Conservation (phyloP, 2,113 vertebrate genomes). For the Columba janthina region DNA sequence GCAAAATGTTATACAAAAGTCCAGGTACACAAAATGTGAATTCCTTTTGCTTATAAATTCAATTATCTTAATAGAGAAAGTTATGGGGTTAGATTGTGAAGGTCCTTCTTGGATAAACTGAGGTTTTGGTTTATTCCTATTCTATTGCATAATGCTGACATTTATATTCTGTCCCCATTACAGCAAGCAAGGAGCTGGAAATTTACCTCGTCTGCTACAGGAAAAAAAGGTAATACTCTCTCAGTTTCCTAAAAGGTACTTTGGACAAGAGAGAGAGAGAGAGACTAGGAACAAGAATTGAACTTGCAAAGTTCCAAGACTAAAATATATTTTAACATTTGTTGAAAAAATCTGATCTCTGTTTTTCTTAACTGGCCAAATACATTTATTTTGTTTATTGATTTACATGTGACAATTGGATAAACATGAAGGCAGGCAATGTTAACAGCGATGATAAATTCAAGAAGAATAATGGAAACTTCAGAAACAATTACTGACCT, state of each 20-base stretch:
- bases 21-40: neutral
- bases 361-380: neutral
- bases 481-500: neutral
- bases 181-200: neutral
- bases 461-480: neutral
- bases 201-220: neutral
- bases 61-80: neutral
- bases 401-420: neutral
- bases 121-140: neutral
- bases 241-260: neutral
- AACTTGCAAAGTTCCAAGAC: neutral
- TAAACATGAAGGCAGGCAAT: neutral
- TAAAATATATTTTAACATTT: neutral
- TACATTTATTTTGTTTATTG: neutral
- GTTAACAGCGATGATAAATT: neutral
- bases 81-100: neutral
- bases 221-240: fast-evolving
- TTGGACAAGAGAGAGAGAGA: neutral
- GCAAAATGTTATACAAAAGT: neutral
- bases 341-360: neutral
- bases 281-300: neutral
- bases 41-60: neutral
- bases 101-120: neutral
- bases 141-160: neutral
- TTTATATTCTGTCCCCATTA: neutral